Evolutionary conservation across 2,888 invertebrate genomes (phyloP), one percentile per base, ranked within the genome.

Genomic region (Sclerodermus sp.): DNA sequence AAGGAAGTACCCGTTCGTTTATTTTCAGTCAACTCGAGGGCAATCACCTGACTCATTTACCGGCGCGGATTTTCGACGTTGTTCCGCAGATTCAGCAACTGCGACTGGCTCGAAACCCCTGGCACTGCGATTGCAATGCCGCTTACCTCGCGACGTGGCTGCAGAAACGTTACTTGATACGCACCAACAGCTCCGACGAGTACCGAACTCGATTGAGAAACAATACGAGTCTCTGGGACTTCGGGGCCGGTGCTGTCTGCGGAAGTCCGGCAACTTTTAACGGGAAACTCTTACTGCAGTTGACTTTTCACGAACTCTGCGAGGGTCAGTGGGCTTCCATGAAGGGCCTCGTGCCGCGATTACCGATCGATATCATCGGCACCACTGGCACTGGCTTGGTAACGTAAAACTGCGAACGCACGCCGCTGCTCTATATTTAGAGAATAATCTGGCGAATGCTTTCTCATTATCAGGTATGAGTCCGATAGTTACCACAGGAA

Each of bases 261-360:
- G 82, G 87, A 34, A 87, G 88, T 0, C 90, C 90, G 0, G 87
- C 87, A 63, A 84, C 84, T 59, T 78, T 90, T 6, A 88, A 88
- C 40, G 90, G 90, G 0, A 83, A 84, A 60, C 82, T 85, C 32
- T 77, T 90, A 34, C 84, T 85, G 60, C 86, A 85, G 49, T 81
- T 90, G 66, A 85, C 85, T 49, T 89, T 89, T 62, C 85, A 87
- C 18, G 87, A 87, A 57, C 82, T 90, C 1, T 90, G 90, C 67
- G 83, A 88, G 3, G 89, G 89, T 0, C 89, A 89, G 62, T 90
- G 89, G 89, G 88, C 89, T 16, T 89, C 89, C 60, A 88, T 89
- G 88, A 83, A 85, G 30, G 86, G 87, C 62, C 77, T 88, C 2
- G 82, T 86, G 0, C 87, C 88, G 0, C 79, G 89, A 38, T 73